Percentiles rank a stretch among this genome's conserved stretches.
phyloP scores from a whole-genome alignment of 2,797 vertebrate species.

The Sebastolobus altivelis region DNA sequence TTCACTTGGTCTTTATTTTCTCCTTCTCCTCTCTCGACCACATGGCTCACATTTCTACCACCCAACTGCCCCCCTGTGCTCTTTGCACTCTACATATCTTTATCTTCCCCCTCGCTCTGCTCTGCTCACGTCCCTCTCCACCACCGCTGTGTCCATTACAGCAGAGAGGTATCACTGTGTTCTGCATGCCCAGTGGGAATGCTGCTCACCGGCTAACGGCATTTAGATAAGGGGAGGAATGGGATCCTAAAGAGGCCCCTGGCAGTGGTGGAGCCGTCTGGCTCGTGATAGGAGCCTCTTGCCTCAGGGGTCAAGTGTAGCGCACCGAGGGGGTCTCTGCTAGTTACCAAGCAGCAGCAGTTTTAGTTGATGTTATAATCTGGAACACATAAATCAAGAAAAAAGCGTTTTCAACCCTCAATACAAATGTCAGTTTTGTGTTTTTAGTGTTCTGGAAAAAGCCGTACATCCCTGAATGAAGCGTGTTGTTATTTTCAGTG shows the following conservation, averaged over 20 bases:
- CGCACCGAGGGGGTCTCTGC: slow-evolving; percentile 9
- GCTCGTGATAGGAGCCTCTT: slow-evolving; percentile 35
- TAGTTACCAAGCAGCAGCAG: neutral
- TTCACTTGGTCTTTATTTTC: slow-evolving; percentile 10
- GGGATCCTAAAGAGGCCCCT: slow-evolving; percentile 47
- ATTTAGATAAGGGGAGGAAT: slow-evolving; percentile 59
- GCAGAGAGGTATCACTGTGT: slow-evolving; percentile 20
- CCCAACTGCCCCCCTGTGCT: neutral
- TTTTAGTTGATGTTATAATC: neutral
- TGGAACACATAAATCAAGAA: slow-evolving; percentile 7
- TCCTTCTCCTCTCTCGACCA: neutral
- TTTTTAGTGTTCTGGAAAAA: slow-evolving; percentile 12
- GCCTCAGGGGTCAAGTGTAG: slow-evolving; percentile 54
- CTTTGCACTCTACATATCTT: slow-evolving; percentile 13
- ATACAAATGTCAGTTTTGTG: slow-evolving; percentile 25
- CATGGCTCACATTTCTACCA: neutral
- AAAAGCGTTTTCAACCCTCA: neutral
- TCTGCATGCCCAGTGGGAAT: slow-evolving; percentile 55
- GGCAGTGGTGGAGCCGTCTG: slow-evolving; percentile 54
- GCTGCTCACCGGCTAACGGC: slow-evolving; percentile 42
- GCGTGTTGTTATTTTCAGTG: slow-evolving; percentile 38
- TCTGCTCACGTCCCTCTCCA: slow-evolving; percentile 18
- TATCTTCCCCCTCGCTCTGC: neutral
- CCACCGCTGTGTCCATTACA: slow-evolving; percentile 28
- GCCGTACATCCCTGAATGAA: slow-evolving; percentile 27